A percentile compares a stretch with the other conserved stretches of the same genome.
Evolutionary conservation across 2,797 vertebrate species (phyloP).

Genomic region (Sebastes cheni): DNA sequence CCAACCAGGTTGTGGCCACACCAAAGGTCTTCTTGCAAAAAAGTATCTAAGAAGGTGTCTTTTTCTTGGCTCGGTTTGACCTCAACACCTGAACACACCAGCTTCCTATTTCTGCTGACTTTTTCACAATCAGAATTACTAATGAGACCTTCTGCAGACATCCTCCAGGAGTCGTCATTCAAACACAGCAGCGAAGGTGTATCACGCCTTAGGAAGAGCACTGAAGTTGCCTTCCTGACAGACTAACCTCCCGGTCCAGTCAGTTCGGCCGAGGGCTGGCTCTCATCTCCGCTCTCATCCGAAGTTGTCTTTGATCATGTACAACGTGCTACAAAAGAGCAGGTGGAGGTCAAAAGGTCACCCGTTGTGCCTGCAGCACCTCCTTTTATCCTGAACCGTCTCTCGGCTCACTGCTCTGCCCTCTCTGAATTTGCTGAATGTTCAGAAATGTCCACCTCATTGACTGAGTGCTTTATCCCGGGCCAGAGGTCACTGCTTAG

Average conservation of each 20-base stretch:
- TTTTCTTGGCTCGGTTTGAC: not conserved
- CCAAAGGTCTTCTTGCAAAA: not conserved
- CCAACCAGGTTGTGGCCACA: not conserved
- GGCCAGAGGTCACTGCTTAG: conserved; percentile 17
- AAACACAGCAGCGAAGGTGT: not conserved
- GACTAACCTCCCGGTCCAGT: conserved; percentile 34
- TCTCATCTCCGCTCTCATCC: conserved; percentile 43
- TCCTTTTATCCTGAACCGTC: conserved; percentile 18
- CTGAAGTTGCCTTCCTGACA: conserved; percentile 26
- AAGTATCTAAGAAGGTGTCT: not conserved
- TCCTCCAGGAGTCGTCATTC: conserved; percentile 14
- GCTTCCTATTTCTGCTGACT: conserved; percentile 13
- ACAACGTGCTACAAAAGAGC: conserved; percentile 44
- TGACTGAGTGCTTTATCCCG: not conserved
- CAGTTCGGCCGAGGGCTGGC: conserved; percentile 24
- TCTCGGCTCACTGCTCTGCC: not conserved
- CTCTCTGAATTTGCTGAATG: conserved; percentile 44
- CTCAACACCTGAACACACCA: not conserved
- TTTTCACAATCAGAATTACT: conserved; percentile 4
- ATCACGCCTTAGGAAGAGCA: conserved; percentile 1
- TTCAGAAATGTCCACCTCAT: conserved; percentile 24
- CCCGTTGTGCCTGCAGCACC: conserved; percentile 31
- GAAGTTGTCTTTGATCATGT: conserved; percentile 63
- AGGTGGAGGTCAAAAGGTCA: conserved; percentile 31
- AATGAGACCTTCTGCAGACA: conserved; percentile 6